Evolutionary conservation across 2,797 vertebrate species (phyloP), one percentile per base, ranked within the genome.

Genomic region (Dicrostonyx torquatus): DNA sequence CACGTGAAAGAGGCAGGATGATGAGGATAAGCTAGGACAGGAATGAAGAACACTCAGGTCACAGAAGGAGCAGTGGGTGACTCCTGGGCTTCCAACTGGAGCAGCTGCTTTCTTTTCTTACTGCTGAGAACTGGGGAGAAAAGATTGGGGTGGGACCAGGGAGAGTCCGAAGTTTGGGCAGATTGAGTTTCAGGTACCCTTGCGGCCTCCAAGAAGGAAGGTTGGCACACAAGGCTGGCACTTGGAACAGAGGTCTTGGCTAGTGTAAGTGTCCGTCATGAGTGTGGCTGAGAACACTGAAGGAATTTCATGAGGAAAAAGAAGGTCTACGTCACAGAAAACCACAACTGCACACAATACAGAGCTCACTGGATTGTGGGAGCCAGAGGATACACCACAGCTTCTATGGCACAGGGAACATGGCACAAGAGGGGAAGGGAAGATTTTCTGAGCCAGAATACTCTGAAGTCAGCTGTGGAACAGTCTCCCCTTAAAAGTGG

Each of bases 121-220:
- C 85, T 64, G 34, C 2, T 58, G 24, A 82, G 77, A 62, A 64
- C 94, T 8, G 68, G 72, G n/a, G 24, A 88, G 78, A 48, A 82
- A 48, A 26, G 55, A 43, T 87, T 60, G 24, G 2, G 50, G 31
- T 17, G 3, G 14, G 17, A 31, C 31, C 2, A 14, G 34, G 31
- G 29, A 22, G 11, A 45, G 78, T 14, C 24, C 4, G 34, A 79
- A 76, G 40, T 87, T 95, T 45, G 37, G 40, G 34, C 12, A 2
- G 53, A 11, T 76, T 79, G 72, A 84, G 80, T 91, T 64, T 72
- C 64, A 84, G 76, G 72, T 87, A 58, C 34, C 43, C 85, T 45
- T 77, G 91, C 86, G 87, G 68, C 26, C 76, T 77, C 77, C 40
- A 94, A 43, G 60, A 66, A 48, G n/a, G 68, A 82, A 55, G 34